Conservation (phyloP, 2,888 invertebrate species). For the Lymantria dispar region DNA sequence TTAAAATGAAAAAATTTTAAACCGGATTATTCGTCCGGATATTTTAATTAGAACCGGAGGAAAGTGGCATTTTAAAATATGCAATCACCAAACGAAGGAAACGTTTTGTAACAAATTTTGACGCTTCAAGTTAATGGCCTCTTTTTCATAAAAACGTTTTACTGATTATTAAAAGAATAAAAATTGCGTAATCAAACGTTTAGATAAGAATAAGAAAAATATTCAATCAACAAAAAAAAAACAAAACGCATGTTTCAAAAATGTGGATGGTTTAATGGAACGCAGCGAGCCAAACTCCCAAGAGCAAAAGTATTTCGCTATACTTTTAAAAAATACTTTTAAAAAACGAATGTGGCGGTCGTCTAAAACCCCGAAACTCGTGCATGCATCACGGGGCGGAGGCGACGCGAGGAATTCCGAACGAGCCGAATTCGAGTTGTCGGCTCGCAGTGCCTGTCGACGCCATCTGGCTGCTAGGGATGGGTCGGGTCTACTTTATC, state of each 20-base stretch:
- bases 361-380: conserved; percentile 35
- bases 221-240: neutral
- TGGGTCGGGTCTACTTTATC: conserved; percentile 15
- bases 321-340: conserved; percentile 6
- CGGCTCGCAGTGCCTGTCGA: conserved; percentile 67
- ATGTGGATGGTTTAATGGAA: conserved; percentile 1
- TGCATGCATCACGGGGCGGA: conserved; percentile 63
- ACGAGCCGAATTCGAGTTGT: conserved; percentile 64
- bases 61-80: neutral
- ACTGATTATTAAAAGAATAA: neutral
- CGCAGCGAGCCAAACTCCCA: conserved; percentile 1
- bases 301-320: conserved; percentile 10
- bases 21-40: neutral
- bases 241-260: neutral
- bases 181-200: neutral
- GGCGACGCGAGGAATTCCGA: conserved; percentile 73
- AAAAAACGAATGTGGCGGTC: conserved; percentile 14
- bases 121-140: neutral
- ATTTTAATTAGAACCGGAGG: no score
- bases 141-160: neutral
- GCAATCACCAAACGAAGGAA: neutral
- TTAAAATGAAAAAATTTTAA: neutral
- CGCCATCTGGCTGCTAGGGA: conserved; percentile 70
- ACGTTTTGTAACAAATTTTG: neutral
- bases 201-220: neutral